A percentile compares a stretch with the other conserved stretches of the same genome.
Evolutionary conservation across 2,113 vertebrate genomes (phyloP).

Genomic region (Gambusia affinis): DNA sequence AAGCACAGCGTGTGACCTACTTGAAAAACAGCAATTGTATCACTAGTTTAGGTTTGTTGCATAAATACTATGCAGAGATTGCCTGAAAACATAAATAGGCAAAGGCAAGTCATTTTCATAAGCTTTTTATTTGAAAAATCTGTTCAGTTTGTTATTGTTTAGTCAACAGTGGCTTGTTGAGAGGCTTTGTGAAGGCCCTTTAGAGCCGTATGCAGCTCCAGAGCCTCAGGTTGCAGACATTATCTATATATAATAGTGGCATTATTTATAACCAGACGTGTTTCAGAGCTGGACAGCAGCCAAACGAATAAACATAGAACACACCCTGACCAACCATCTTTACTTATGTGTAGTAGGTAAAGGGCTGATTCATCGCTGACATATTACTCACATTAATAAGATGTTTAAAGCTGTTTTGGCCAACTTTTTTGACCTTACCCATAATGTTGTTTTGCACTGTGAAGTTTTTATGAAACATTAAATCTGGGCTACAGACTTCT

Average conservation of each 20-base stretch:
- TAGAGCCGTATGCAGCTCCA: too few species aligned
- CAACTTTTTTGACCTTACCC: background rate
- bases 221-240: too few species aligned
- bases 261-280: slow-evolving; percentile 54
- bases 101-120: too few species aligned
- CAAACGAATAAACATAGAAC: background rate
- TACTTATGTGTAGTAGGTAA: slow-evolving; percentile 47
- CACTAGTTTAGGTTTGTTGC: too few species aligned
- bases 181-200: too few species aligned
- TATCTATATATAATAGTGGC: slow-evolving; percentile 11
- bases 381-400: slow-evolving; percentile 43
- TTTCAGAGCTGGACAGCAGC: slow-evolving; percentile 44
- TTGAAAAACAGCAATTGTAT: too few species aligned
- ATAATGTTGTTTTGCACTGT: background rate
- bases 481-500: slow-evolving; percentile 19
- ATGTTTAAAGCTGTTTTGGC: slow-evolving; percentile 18
- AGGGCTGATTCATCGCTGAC: slow-evolving; percentile 62
- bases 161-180: too few species aligned
- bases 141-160: too few species aligned
- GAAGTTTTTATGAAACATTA: slow-evolving; percentile 37
- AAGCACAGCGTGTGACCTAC: too few species aligned
- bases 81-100: too few species aligned
- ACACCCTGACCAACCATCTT: background rate
- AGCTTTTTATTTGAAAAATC: too few species aligned
- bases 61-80: too few species aligned